Conservation (phyloP, 2,888 invertebrate genomes). For the Heteromurus nitidus region DNA sequence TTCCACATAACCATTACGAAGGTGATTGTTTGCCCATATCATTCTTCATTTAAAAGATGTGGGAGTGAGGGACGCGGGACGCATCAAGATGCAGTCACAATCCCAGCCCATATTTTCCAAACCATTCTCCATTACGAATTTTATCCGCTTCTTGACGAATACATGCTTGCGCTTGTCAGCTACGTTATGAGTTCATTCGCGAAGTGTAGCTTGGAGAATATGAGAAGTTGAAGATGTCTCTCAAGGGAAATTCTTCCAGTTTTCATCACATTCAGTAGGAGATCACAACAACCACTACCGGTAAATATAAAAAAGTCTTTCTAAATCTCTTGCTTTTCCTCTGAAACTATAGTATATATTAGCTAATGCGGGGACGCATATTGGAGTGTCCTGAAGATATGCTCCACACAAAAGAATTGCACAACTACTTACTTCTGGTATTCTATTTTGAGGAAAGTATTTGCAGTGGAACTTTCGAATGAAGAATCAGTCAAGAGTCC, state of each 20-base stretch:
- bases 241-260: not conserved
- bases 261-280: slow-evolving; percentile 21
- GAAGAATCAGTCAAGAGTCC: slow-evolving; percentile 22
- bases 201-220: not conserved
- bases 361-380: not conserved
- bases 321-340: not conserved
- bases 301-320: not conserved
- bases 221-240: not conserved
- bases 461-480: slow-evolving; percentile 15
- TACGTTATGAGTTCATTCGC: no score
- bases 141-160: no score
- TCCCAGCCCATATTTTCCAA: not conserved
- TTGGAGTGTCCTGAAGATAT: not conserved
- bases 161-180: no score
- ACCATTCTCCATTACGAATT: no score
- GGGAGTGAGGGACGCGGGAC: not conserved
- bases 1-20: no score
- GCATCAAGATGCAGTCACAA: not conserved
- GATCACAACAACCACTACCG: slow-evolving; percentile 7
- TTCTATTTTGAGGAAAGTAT: no score
- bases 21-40: no score
- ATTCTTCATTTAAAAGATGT: not conserved
- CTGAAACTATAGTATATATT: not conserved
- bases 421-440: no score
- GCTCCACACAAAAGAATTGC: no score